Base-by-base conservation (phyloP, 2,113 vertebrate species). In the Perognathus longimembris region DNA sequence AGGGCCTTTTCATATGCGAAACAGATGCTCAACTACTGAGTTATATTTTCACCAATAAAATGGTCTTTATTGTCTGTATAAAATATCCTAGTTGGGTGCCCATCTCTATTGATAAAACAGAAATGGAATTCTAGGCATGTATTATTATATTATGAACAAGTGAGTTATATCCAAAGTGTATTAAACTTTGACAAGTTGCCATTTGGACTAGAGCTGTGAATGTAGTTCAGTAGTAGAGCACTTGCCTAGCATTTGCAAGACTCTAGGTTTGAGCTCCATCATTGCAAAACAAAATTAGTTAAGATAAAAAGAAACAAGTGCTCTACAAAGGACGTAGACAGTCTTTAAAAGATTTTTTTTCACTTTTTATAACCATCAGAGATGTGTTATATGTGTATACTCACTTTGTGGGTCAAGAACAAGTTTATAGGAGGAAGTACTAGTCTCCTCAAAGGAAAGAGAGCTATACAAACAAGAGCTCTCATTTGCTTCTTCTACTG, bases 401-500 rank as follows among this genome's bases (percentile, higher is more conserved):
- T 95, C 94, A 97, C 97, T 3, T 89, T 45, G 73, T 12, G 1
- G 4, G 3, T 85, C 40, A 86, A 97, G 92, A 75, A 2, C 92
- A 77, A 97, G 88, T 28, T n/a, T 38, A 80, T 78, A 97, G 10
- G 9, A 4, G 9, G 0, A 0, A 1, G 7, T 2, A 45, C 0
- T 3, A 30, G 2, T 0, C 18, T 18, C 0, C 4, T 3, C 2
- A 86, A 97, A 71, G 3, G 1, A 14, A 91, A 97, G 75, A 63
- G 67, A 26, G 45, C 88, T 88, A 9, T 11, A 30, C 34, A 96
- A 75, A 88, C 87, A 95, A 71, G 91, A 6, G 20, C 93, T 96
- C 1, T 75, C 38, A 0, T 0, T 9, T 3, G 0, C n/a, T 3
- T 71, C 28, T 54, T 96, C 95, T 57, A 82, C 0, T 63, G 1